Evolutionary conservation across 2,113 vertebrate species (phyloP), one percentile per base, ranked within the genome.

Genomic region (chimpanzee (Pan troglodytes)): DNA sequence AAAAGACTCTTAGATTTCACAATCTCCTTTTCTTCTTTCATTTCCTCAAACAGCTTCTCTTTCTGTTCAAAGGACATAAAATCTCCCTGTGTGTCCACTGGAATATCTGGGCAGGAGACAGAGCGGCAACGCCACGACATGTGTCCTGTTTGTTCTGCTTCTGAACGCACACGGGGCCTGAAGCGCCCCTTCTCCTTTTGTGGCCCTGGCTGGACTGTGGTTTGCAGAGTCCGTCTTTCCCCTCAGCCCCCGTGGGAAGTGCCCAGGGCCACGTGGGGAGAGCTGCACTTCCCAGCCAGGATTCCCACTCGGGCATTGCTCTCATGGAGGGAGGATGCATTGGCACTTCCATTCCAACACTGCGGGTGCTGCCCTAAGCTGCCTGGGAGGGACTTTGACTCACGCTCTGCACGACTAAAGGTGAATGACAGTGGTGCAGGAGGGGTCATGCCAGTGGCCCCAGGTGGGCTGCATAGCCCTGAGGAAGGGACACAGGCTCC

Each of bases 61-160:
- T 73, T n/a, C 55, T 50, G 40, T 25, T 50, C 30, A 6, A 20
- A 59, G 72, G 32, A 22, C 12, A 0, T 20, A 20, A 13, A 11
- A 4, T 23, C 27, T 8, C 16, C 45, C 61, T 1, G 1, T 16
- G 1, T 8, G 30, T 10, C 30, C 0, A 23, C 8, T 7, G 22
- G 57, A 20, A 9, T 2, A 9, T 20, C 5, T 25, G 38, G 50
- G 14, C 35, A 22, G 12, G 35, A 0, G 4, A n/a, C 5, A 20
- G 43, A 38, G 13, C 2, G 3, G 35, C 1, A 20, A 4, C 0
- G 12, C 17, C 40, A 8, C 0, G 6, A 27, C 18, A 1, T 13
- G 68, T 55, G 4, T 16, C 35, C 17, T 13, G 4, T 1, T 0
- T 22, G 22, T 5, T 86, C n/a, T 1, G 17, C 67, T 30, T 55